Evolutionary conservation across 2,113 vertebrate species (phyloP).

Genomic region (Sprattus sprattus): DNA sequence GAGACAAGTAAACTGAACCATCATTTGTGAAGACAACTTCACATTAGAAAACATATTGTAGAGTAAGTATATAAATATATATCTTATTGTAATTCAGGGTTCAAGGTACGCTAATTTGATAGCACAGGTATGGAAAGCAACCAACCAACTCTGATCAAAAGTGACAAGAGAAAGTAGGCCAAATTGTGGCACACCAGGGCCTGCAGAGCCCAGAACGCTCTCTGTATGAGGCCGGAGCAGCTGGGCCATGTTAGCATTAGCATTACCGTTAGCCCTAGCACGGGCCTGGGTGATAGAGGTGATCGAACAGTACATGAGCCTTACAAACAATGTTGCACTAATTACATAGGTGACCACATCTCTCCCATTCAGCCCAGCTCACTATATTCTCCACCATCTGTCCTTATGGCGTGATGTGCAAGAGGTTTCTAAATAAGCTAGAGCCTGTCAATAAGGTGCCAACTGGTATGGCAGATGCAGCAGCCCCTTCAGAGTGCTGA

Average conservation of each 20-base stretch:
- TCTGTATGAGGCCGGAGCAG: not conserved
- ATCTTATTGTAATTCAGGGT: not conserved
- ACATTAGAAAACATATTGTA: not conserved
- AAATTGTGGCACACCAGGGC: not conserved
- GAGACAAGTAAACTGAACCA: not conserved
- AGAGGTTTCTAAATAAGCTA: not conserved
- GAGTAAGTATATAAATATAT: not conserved
- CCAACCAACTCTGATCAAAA: not conserved
- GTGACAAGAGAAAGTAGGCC: not conserved
- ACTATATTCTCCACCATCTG: not conserved
- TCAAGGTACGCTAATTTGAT: not conserved
- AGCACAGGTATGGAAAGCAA: not conserved
- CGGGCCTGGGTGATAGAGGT: not conserved
- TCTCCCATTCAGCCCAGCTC: slow-evolving; percentile 12
- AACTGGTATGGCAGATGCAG: slow-evolving; percentile 17
- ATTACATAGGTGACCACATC: slow-evolving; percentile 21
- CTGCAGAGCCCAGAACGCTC: not conserved
- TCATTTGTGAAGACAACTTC: not conserved
- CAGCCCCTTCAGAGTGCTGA: slow-evolving; percentile 75
- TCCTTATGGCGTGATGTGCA: not conserved
- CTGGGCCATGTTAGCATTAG: not conserved
- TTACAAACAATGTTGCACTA: slow-evolving; percentile 22
- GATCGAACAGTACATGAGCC: slow-evolving; percentile 4
- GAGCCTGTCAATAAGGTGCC: not conserved
- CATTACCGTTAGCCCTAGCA: not conserved